Evolutionary conservation across 2,888 invertebrate genomes (phyloP).

Genomic region (Xestia ashworthii): DNA sequence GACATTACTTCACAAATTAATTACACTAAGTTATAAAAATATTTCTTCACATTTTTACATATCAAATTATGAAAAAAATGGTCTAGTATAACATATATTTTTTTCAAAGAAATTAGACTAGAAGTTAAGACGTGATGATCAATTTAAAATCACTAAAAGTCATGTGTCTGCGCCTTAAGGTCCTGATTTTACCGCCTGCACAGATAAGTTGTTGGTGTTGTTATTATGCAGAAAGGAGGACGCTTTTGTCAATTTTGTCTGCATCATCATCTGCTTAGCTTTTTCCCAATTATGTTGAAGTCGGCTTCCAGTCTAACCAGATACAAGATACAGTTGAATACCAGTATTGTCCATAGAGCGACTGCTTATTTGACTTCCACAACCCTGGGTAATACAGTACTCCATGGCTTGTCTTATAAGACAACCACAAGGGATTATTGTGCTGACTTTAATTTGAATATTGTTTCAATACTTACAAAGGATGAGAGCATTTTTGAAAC

Average conservation of each 20-base stretch:
- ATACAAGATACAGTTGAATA: not conserved
- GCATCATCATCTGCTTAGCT: not conserved
- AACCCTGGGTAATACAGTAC: not conserved
- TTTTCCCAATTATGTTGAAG: not conserved
- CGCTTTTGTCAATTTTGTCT: not conserved
- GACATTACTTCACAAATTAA: too few species aligned
- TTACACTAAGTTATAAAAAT: too few species aligned
- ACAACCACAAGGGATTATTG: not conserved
- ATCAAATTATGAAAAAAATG: too few species aligned
- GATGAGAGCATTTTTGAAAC: not conserved
- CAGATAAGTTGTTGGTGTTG: too few species aligned
- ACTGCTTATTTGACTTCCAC: not conserved
- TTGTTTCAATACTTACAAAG: slow-evolving; percentile 30
- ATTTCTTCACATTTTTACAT: too few species aligned
- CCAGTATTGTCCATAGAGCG: not conserved
- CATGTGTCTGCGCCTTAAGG: too few species aligned
- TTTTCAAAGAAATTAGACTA: too few species aligned
- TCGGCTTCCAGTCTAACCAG: not conserved
- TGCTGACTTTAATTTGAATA: not conserved
- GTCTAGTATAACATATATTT: too few species aligned
- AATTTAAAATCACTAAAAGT: too few species aligned
- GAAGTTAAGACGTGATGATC: too few species aligned
- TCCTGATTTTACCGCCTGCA: too few species aligned
- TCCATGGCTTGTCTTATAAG: not conserved
- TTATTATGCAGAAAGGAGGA: too few species aligned